These are phyloP conservation scores for Bostrychus sinensis DNA, from an alignment of 2,113 vertebrate genomes.

Conservation along the genomic window DNA sequence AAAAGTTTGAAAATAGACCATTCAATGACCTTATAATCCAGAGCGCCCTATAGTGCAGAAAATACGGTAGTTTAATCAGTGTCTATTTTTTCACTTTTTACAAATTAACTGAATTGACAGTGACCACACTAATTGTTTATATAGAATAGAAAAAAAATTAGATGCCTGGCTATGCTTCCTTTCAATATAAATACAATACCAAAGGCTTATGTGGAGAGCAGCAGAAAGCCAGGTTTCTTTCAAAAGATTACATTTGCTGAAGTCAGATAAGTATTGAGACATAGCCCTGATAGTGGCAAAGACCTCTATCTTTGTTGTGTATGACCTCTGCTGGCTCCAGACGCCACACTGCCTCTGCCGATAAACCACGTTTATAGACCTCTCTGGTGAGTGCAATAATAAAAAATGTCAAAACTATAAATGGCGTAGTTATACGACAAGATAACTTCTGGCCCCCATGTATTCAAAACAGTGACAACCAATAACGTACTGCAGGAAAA, in stretches of 20 bases:
- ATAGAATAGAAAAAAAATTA: no score
- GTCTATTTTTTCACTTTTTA: no score
- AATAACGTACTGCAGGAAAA: neutral
- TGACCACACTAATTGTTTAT: no score
- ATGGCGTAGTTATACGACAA: neutral
- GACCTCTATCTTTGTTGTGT: constrained; percentile 7
- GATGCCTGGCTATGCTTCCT: no score
- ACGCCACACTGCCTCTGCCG: constrained; percentile 4
- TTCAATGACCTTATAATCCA: no score
- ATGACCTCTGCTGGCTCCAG: constrained; percentile 9
- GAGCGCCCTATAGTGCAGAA: no score
- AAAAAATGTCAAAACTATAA: constrained; percentile 1
- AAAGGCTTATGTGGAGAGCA: no score
- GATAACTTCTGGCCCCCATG: neutral
- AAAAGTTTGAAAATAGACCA: no score
- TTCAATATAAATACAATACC: no score
- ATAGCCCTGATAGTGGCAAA: constrained; percentile 2
- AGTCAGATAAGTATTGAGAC: neutral
- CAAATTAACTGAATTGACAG: no score
- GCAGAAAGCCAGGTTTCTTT: no score
- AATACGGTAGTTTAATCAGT: no score
- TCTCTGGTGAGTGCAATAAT: neutral
- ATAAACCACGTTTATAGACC: constrained; percentile 15
- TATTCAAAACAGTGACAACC: neutral
- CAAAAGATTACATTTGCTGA: neutral